A percentile compares a stretch with the other conserved stretches of the same genome.
Evolutionary conservation across 53 echinoderm and acorn worm species (phyloP).

Genomic region (Actinopyga echinites): DNA sequence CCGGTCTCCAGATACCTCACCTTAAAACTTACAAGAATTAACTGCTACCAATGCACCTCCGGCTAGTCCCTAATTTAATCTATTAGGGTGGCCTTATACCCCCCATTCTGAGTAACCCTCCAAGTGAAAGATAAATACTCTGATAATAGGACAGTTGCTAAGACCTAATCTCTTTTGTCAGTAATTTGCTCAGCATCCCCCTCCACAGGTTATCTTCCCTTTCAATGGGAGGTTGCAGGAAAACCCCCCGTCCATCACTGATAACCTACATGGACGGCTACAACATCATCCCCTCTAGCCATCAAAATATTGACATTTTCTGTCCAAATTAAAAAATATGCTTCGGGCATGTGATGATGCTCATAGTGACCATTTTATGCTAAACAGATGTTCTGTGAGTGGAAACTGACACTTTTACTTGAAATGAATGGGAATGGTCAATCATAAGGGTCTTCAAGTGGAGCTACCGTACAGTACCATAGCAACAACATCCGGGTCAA

Average conservation of each 20-base stretch:
- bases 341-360: background rate
- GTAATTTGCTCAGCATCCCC: background rate
- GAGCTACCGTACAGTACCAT: too few species aligned
- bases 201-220: background rate
- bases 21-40: too few species aligned
- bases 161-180: background rate
- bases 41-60: background rate
- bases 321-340: conserved; percentile 14
- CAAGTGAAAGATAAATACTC: conserved; percentile 12
- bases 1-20: too few species aligned
- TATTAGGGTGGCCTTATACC: conserved; percentile 21
- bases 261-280: background rate
- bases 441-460: too few species aligned
- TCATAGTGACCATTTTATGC: too few species aligned
- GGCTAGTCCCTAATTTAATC: conserved; percentile 14
- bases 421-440: too few species aligned
- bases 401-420: too few species aligned
- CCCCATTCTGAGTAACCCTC: background rate
- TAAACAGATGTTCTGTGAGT: too few species aligned
- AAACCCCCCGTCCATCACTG: background rate
- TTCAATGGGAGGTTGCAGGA: conserved; percentile 1
- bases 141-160: background rate
- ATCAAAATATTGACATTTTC: conserved; percentile 11
- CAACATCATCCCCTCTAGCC: background rate
- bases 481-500: too few species aligned